Percentiles rank a stretch among this genome's conserved stretches.
These are phyloP conservation scores for Microplitis manilae DNA, from an alignment of 2,888 invertebrate genomes.

Conservation along the genomic window DNA sequence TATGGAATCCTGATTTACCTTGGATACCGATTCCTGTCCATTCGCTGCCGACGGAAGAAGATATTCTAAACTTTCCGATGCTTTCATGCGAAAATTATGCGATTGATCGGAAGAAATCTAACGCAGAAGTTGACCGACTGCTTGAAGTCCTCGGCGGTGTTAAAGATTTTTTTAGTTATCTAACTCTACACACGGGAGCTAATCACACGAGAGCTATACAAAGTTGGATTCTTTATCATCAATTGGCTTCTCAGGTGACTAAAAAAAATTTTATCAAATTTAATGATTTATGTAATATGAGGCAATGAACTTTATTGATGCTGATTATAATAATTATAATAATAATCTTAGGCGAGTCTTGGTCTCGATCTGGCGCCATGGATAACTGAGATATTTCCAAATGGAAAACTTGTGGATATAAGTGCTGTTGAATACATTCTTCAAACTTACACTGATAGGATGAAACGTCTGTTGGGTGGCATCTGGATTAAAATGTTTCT, in stretches of 20 bases:
- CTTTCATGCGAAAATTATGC: slow-evolving; percentile 33
- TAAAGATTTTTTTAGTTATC: neutral
- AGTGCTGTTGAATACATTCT: slow-evolving; percentile 28
- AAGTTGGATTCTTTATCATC: slow-evolving; percentile 31
- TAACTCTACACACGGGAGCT: slow-evolving; percentile 28
- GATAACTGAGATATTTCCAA: slow-evolving; percentile 24
- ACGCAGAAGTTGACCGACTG: neutral
- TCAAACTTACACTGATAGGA: slow-evolving; percentile 24
- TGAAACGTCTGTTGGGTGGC: slow-evolving; percentile 29
- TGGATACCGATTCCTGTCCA: slow-evolving; percentile 39
- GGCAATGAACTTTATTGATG: too few relatives aligned
- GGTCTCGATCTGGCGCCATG: slow-evolving; percentile 29
- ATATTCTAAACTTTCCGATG: slow-evolving; percentile 21
- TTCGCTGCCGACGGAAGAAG: slow-evolving; percentile 17
- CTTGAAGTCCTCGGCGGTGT: neutral
- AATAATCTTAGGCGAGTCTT: slow-evolving; percentile 3
- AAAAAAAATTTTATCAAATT: neutral
- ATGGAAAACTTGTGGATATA: slow-evolving; percentile 34
- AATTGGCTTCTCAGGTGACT: slow-evolving; percentile 24
- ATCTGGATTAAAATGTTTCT: slow-evolving; percentile 36
- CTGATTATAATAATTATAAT: neutral
- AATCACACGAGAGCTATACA: slow-evolving; percentile 28
- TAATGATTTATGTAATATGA: neutral
- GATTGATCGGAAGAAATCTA: slow-evolving; percentile 11
- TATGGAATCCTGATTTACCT: slow-evolving; percentile 36